A percentile compares a stretch with the other conserved stretches of the same genome.
Evolutionary conservation across 2,888 invertebrate species (phyloP).

Genomic region (Saturnia pavonia): DNA sequence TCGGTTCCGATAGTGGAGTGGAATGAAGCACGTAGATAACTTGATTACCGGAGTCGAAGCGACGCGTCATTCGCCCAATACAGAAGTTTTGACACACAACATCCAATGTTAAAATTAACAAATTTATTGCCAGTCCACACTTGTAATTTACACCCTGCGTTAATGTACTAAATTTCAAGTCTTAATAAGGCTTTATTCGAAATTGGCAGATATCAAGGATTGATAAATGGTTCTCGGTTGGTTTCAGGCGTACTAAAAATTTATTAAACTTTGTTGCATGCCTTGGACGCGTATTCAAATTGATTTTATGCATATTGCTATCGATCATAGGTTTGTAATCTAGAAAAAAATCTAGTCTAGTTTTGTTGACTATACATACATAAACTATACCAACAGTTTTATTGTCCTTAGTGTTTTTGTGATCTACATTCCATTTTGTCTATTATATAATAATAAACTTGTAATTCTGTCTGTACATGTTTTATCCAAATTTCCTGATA

Average conservation of each 20-base stretch:
- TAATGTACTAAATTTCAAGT: conserved; percentile 44
- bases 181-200: conserved; percentile 43
- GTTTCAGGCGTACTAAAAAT: not conserved
- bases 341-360: not conserved
- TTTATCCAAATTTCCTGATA: no score
- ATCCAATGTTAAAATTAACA: conserved; percentile 21
- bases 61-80: conserved; percentile 15
- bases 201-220: conserved; percentile 38
- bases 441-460: no score
- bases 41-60: conserved; percentile 8
- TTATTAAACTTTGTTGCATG: not conserved
- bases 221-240: conserved; percentile 17
- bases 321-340: not conserved
- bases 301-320: conserved; percentile 4
- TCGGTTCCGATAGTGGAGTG: conserved; percentile 4
- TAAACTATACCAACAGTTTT: not conserved
- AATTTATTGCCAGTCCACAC: conserved; percentile 33
- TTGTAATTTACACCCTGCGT: conserved; percentile 32
- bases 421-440: no score
- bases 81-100: conserved; percentile 24
- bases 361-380: no score
- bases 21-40: conserved; percentile 13
- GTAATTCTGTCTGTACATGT: no score
- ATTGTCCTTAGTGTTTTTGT: not conserved
- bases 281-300: not conserved